A percentile compares a stretch with the other conserved stretches of the same genome.
Conservation (phyloP, 2,113 vertebrate species). For the Nannospalax galili region DNA sequence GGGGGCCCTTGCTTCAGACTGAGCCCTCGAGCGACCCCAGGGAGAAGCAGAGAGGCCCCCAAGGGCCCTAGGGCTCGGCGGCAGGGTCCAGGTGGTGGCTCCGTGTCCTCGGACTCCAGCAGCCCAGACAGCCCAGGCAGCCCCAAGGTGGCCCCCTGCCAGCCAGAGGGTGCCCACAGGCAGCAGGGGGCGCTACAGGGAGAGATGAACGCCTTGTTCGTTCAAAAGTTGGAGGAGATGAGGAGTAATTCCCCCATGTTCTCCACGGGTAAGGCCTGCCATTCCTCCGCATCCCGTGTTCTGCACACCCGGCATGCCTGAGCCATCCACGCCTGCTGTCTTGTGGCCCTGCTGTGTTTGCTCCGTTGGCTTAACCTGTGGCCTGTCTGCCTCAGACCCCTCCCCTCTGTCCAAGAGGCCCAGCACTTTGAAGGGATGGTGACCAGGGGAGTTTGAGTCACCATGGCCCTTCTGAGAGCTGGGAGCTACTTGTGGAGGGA, state of each 20-base stretch:
- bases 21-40: slow-evolving; percentile 57
- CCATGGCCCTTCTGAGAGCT: not conserved
- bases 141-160: slow-evolving; percentile 88
- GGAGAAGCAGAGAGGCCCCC: slow-evolving; percentile 79
- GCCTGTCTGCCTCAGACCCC: not conserved
- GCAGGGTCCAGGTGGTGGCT: slow-evolving; percentile 83
- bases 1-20: slow-evolving; percentile 43
- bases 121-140: slow-evolving; percentile 91
- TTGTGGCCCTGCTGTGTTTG: fast-evolving
- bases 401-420: not conserved
- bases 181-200: slow-evolving; percentile 94
- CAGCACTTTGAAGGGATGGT: not conserved
- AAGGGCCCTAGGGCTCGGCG: slow-evolving; percentile 80
- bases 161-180: slow-evolving; percentile 88
- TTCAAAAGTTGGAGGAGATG: slow-evolving; percentile 98
- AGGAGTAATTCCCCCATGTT: slow-evolving; percentile 96
- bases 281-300: not conserved
- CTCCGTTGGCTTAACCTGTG: not conserved
- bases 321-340: fast-evolving
- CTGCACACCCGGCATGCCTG: slow-evolving; percentile 61
- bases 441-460: not conserved
- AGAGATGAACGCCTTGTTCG: slow-evolving; percentile 97
- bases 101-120: slow-evolving; percentile 89
- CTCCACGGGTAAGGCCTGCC: slow-evolving; percentile 93
- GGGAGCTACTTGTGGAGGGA: not conserved